A percentile compares a stretch with the other conserved stretches of the same genome.
phyloP scores from a whole-genome alignment of 2,797 vertebrate species.

The Sebastes reedi region DNA sequence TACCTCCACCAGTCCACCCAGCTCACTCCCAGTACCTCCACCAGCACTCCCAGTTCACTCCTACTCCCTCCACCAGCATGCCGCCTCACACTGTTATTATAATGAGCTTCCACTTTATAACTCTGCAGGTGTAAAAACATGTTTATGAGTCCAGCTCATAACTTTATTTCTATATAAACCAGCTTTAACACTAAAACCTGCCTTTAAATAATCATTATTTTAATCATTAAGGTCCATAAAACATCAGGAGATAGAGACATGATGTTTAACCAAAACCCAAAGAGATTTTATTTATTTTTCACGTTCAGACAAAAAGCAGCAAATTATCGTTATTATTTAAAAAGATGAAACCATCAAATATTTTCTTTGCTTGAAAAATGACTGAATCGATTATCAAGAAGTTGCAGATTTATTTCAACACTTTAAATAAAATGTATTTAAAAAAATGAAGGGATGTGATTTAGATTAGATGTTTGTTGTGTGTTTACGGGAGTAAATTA shows the following conservation, averaged over 20 bases:
- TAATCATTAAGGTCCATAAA: not conserved
- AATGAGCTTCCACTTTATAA: too few relatives aligned
- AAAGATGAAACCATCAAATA: not conserved
- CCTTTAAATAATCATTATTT: not conserved
- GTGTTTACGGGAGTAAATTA: not conserved
- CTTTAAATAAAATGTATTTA: too few relatives aligned
- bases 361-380: not conserved
- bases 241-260: not conserved
- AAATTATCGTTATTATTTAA: not conserved
- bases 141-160: not conserved
- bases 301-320: not conserved
- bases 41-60: too few relatives aligned
- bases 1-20: not conserved
- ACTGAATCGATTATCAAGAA: not conserved
- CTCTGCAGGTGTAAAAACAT: too few relatives aligned
- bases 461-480: not conserved
- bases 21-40: too few relatives aligned
- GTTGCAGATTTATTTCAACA: not conserved
- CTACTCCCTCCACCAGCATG: not conserved
- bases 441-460: not conserved
- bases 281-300: not conserved
- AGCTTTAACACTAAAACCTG: not conserved
- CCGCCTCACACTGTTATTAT: too few relatives aligned
- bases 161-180: not conserved
- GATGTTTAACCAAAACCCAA: not conserved